phyloP scores from a whole-genome alignment of 2,888 invertebrate species.

The Thera obeliscata region DNA sequence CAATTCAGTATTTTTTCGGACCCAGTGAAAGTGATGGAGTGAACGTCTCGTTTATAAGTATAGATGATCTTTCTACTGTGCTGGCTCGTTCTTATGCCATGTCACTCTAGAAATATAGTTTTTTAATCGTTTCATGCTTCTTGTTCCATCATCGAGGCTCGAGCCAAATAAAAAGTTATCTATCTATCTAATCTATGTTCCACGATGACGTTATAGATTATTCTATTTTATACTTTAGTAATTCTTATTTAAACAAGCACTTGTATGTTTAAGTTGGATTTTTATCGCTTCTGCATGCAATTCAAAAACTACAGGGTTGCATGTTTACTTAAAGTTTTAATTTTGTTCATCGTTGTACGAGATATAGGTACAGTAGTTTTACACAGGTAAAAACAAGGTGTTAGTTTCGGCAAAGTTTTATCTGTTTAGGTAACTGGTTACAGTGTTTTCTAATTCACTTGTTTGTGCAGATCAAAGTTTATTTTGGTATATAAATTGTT shows the following conservation, averaged over 20 bases:
- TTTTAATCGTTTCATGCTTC: too few relatives aligned
- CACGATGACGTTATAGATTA: background rate
- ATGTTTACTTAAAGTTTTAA: slow-evolving; percentile 10
- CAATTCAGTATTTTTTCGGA: too few relatives aligned
- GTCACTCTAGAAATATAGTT: too few relatives aligned
- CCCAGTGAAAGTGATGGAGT: too few relatives aligned
- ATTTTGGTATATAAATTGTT: background rate
- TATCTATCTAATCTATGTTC: too few relatives aligned
- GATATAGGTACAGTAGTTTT: slow-evolving; percentile 2
- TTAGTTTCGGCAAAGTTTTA: slow-evolving; percentile 17
- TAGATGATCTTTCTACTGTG: too few relatives aligned
- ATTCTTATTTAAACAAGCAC: background rate
- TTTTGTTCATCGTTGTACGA: slow-evolving; percentile 2
- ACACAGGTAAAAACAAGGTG: slow-evolving; percentile 8
- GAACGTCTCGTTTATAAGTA: too few relatives aligned
- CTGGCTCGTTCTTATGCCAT: background rate
- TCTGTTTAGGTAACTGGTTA: slow-evolving; percentile 4
- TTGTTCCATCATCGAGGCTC: too few relatives aligned
- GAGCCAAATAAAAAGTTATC: too few relatives aligned
- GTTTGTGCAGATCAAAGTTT: slow-evolving; percentile 13
- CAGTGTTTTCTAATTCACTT: slow-evolving; percentile 9
- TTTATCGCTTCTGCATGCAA: slow-evolving; percentile 7
- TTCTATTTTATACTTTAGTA: background rate
- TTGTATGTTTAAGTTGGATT: slow-evolving; percentile 9
- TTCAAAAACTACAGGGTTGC: slow-evolving; percentile 10